These are phyloP conservation scores for Invenusta paracnida DNA, from an alignment of 2,888 invertebrate genomes.

Conservation along the genomic window DNA sequence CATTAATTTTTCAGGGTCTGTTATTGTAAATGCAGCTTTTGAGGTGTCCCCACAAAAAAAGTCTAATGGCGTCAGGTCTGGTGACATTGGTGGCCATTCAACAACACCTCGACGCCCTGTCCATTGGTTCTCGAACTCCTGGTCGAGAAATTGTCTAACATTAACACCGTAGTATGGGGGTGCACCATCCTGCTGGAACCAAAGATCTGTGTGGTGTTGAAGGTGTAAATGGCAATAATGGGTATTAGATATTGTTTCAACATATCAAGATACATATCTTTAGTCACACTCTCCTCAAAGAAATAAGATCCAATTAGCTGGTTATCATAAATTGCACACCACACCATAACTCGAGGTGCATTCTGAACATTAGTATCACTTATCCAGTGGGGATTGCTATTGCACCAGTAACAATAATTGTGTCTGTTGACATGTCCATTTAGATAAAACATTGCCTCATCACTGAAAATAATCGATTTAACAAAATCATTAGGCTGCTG, in stretches of 20 bases:
- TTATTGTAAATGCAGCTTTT: constrained; percentile 28
- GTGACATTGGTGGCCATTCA: constrained; percentile 40
- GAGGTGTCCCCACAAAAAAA: constrained; percentile 41
- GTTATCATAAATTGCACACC: constrained; percentile 35
- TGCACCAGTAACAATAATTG: constrained; percentile 38
- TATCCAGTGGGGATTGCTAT: constrained; percentile 31
- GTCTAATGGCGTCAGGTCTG: constrained; percentile 37
- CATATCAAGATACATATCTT: constrained; percentile 33
- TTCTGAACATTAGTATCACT: constrained; percentile 31
- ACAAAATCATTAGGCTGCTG: background rate
- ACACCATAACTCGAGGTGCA: constrained; percentile 28
- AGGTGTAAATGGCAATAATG: background rate
- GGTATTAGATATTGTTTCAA: constrained; percentile 5
- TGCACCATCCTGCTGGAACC: constrained; percentile 36
- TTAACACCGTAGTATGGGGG: constrained; percentile 29
- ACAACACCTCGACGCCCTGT: constrained; percentile 37
- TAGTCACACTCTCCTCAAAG: constrained; percentile 38
- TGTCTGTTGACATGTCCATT: constrained; percentile 42
- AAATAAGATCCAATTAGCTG: constrained; percentile 40
- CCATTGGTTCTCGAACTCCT: constrained; percentile 14
- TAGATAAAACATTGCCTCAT: constrained; percentile 36
- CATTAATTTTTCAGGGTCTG: background rate
- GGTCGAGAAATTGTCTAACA: constrained; percentile 32
- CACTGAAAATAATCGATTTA: constrained; percentile 38
- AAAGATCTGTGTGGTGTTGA: background rate